Evolutionary conservation across 1,140 invertebrate genomes (phyloP).

Genomic region (Meteorus sp.): DNA sequence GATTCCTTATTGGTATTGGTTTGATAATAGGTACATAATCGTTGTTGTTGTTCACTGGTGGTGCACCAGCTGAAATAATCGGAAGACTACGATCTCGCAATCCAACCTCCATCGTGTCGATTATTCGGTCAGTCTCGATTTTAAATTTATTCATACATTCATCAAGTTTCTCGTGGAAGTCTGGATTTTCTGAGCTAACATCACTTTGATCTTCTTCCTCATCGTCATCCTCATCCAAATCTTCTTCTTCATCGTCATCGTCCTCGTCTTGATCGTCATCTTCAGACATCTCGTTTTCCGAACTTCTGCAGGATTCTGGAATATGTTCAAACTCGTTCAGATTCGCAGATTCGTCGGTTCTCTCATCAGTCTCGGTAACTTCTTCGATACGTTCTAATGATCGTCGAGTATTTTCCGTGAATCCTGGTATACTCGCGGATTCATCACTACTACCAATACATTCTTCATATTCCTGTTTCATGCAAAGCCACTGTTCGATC

Average conservation of each 20-base stretch:
- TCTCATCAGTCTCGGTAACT: slow-evolving; percentile 60
- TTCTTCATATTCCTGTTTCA: slow-evolving; percentile 84
- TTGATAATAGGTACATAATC: slow-evolving; percentile 30
- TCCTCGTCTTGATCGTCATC: slow-evolving; percentile 58
- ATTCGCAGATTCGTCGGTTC: slow-evolving; percentile 51
- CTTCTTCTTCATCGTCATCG: slow-evolving; percentile 49
- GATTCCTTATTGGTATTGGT: slow-evolving; percentile 47
- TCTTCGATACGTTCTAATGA: slow-evolving; percentile 68
- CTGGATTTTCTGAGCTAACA: slow-evolving; percentile 65
- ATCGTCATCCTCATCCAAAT: slow-evolving; percentile 56
- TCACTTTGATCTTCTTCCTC: slow-evolving; percentile 69
- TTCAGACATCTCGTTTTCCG: slow-evolving; percentile 57
- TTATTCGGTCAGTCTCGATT: slow-evolving; percentile 68
- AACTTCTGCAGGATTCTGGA: slow-evolving; percentile 40
- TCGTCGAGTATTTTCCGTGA: slow-evolving; percentile 59
- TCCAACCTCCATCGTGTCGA: slow-evolving; percentile 52
- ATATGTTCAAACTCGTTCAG: slow-evolving; percentile 40
- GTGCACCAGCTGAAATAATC: slow-evolving; percentile 32
- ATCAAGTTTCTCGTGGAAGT: slow-evolving; percentile 71
- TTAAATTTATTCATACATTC: slow-evolving; percentile 72
- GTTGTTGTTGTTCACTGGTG: slow-evolving; percentile 40
- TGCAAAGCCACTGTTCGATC: slow-evolving; percentile 81
- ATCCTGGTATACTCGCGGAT: slow-evolving; percentile 49
- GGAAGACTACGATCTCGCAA: slow-evolving; percentile 39
- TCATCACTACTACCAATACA: slow-evolving; percentile 70